phyloP scores from a whole-genome alignment of 2,888 invertebrate genomes.

The Ptychoptera albimana region DNA sequence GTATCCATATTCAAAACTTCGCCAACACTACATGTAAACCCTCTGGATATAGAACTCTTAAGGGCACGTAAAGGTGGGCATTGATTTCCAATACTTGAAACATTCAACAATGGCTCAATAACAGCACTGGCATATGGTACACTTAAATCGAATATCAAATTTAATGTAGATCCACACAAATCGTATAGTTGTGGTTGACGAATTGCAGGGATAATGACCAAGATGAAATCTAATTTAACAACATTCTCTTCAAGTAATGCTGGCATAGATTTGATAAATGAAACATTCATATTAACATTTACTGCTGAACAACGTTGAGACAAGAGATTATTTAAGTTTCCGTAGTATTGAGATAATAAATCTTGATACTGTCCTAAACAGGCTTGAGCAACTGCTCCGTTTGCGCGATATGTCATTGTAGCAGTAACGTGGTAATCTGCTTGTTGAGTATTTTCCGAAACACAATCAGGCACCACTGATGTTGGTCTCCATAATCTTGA shows the following conservation, averaged over 20 bases:
- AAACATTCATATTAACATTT: constrained; percentile 87
- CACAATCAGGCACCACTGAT: constrained; percentile 86
- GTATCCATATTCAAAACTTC: constrained; percentile 90
- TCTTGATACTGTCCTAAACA: constrained; percentile 79
- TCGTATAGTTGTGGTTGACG: constrained; percentile 86
- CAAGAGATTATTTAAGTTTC: constrained; percentile 60
- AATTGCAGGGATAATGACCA: constrained; percentile 75
- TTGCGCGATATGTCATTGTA: constrained; percentile 71
- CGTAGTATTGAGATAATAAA: constrained; percentile 62
- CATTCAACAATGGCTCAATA: constrained; percentile 75
- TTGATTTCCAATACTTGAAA: constrained; percentile 78
- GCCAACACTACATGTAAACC: constrained; percentile 85
- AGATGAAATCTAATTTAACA: constrained; percentile 75
- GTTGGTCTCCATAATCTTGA: constrained; percentile 74
- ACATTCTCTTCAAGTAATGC: constrained; percentile 70
- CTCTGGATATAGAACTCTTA: constrained; percentile 66
- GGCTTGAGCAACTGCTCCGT: constrained; percentile 71
- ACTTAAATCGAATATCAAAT: constrained; percentile 83
- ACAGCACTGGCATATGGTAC: constrained; percentile 84
- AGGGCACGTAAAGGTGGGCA: constrained; percentile 83
- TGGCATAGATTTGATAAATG: constrained; percentile 71
- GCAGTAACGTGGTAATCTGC: constrained; percentile 87
- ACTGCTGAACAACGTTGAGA: constrained; percentile 88
- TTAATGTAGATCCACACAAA: constrained; percentile 84
- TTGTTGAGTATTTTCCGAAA: constrained; percentile 87